Evolutionary conservation across 2,113 vertebrate genomes (phyloP).

Genomic region (Ifrita kowaldi): DNA sequence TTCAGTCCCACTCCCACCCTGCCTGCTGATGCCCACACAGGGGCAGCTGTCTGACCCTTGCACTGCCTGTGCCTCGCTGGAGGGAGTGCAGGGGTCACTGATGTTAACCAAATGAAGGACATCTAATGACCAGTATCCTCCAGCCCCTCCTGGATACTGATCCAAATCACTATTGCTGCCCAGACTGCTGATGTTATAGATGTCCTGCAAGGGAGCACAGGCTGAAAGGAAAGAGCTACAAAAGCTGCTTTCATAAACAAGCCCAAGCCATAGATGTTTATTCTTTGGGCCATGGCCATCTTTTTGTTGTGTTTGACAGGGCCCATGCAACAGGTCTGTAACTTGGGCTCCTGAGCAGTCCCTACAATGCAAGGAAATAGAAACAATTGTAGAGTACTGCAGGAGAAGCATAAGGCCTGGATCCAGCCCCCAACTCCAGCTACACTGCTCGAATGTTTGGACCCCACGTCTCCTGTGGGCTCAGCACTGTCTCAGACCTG

Average conservation of each 20-base stretch:
- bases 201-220: neutral
- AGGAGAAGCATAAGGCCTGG: neutral
- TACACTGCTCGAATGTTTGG: neutral
- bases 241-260: neutral
- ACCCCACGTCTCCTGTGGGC: neutral
- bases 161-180: neutral
- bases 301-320: neutral
- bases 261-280: neutral
- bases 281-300: neutral
- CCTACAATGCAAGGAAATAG: neutral
- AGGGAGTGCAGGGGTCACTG: neutral
- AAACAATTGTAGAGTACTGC: neutral
- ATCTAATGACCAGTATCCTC: neutral
- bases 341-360: neutral
- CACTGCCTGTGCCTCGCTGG: accelerated
- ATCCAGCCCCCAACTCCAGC: neutral
- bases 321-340: neutral
- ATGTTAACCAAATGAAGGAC: neutral
- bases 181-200: neutral
- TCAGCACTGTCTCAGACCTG: neutral
- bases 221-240: neutral
- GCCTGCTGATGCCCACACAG: neutral
- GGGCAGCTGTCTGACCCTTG: neutral
- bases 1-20: neutral
- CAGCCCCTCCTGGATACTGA: neutral